These are phyloP conservation scores for Caiman crocodilus DNA, from an alignment of 2,797 vertebrate genomes.

Conservation along the genomic window DNA sequence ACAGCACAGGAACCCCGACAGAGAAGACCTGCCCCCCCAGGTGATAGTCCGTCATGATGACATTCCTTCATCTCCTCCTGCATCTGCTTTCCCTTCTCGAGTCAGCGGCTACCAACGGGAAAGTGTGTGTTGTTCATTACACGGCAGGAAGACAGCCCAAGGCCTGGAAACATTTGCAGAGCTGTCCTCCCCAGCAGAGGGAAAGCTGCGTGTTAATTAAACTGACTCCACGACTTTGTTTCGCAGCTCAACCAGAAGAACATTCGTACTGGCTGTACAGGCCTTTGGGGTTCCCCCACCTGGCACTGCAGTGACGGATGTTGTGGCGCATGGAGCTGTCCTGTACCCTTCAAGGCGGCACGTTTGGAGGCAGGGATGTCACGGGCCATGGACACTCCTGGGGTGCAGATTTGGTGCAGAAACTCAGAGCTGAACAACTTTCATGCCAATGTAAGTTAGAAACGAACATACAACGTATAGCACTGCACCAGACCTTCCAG, in stretches of 20 bases:
- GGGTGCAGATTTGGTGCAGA: too few relatives aligned
- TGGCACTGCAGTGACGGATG: too few relatives aligned
- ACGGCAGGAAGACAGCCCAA: background rate
- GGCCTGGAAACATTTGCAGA: background rate
- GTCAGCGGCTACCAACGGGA: accelerated
- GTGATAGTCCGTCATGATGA: background rate
- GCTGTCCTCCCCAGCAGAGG: background rate
- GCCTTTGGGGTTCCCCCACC: too few relatives aligned
- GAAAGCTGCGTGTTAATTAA: background rate
- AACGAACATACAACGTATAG: too few relatives aligned
- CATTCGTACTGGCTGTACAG: background rate
- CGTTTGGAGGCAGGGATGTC: too few relatives aligned
- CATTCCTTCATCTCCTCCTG: background rate
- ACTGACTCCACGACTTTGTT: background rate
- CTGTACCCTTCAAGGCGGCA: too few relatives aligned
- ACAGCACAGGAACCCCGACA: background rate
- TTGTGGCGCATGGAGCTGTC: too few relatives aligned
- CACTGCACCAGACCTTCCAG: too few relatives aligned
- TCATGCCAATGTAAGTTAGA: too few relatives aligned
- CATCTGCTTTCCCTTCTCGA: background rate
- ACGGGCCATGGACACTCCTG: too few relatives aligned
- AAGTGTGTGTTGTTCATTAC: background rate
- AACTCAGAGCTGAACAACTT: too few relatives aligned
- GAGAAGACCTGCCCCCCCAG: background rate
- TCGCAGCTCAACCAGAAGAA: accelerated